Base-by-base conservation (phyloP, 2,797 vertebrate genomes). In the Tachyglossus aculeatus region DNA sequence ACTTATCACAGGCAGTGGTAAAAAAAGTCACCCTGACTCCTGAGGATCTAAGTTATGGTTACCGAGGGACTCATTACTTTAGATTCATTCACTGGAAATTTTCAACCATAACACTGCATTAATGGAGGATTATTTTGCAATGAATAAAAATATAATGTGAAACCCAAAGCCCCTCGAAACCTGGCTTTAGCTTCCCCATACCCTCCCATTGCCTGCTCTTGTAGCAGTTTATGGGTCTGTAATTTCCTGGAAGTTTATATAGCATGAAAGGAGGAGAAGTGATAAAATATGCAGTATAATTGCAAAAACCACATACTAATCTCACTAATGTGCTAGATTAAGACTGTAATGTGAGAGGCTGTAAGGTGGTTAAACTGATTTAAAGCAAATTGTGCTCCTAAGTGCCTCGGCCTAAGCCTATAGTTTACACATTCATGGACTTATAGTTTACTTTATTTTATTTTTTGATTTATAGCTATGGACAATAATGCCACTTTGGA, bases 251-350 rank as follows among this genome's bases (percentile, higher is more conserved):
- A 87, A 88, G 87, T 89, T 91, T 89, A 90, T 88, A 89, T 67
- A 88, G 90, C 89, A 82, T 89, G 86, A 89, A 91, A 83, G 81
- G 62, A 90, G 71, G 81, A 89, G 86, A 85, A 78, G 79, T 86
- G 83, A 89, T 92, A 88, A 91, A 88, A 88, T 92, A 91, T 86
- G 86, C 85, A 80, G 73, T 76, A 88, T 90, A 89, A 90, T 91
- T 91, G 89, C 77, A 88, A 89, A 85, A 74, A 51, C 40, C 79
- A 68, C 69, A 61, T 86, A 85, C 84, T 90, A 88, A 90, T 90
- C 86, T 90, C 41, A 21, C 84, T 90, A 90, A 90, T 88, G 84
- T 85, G 83, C 67, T 81, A 87, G 86, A 90, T 88, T 87, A 86
- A 86, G 88, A 86, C 73, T 40, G 63, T 78, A 70, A 80, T 78